A percentile compares a stretch with the other conserved stretches of the same genome.
phyloP scores from a whole-genome alignment of 1,140 invertebrate species.

The Ooceraea biroi region DNA sequence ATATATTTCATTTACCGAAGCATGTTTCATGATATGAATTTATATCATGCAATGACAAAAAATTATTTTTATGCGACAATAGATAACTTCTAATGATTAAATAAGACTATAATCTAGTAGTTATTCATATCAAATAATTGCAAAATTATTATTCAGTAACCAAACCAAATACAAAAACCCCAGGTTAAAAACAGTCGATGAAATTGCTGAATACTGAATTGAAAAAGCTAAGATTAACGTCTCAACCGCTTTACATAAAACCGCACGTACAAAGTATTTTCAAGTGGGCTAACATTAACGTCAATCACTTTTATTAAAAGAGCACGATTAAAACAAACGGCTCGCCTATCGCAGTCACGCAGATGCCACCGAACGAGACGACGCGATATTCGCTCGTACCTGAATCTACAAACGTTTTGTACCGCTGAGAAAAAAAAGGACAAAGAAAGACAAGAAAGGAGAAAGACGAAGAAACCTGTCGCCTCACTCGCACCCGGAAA shows the following conservation, averaged over 20 bases:
- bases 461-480: constrained; percentile 32
- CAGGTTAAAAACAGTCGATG: neutral
- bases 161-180: neutral
- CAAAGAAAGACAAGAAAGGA: neutral
- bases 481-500: constrained; percentile 4
- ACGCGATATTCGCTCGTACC: neutral
- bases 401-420: constrained; percentile 24
- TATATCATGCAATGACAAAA: too few species aligned
- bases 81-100: too few species aligned
- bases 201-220: neutral
- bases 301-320: neutral
- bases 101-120: neutral
- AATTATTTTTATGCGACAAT: neutral
- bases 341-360: neutral
- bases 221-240: neutral
- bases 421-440: neutral
- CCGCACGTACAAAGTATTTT: neutral
- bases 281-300: neutral
- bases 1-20: too few species aligned
- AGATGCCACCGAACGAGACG: constrained; percentile 26
- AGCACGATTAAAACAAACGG: neutral
- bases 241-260: neutral
- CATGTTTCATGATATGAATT: too few species aligned
- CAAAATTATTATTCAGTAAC: neutral
- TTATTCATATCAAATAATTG: neutral